phyloP scores from a whole-genome alignment of 92 coral and sea anemone genomes.

The Phenganax subtilis region DNA sequence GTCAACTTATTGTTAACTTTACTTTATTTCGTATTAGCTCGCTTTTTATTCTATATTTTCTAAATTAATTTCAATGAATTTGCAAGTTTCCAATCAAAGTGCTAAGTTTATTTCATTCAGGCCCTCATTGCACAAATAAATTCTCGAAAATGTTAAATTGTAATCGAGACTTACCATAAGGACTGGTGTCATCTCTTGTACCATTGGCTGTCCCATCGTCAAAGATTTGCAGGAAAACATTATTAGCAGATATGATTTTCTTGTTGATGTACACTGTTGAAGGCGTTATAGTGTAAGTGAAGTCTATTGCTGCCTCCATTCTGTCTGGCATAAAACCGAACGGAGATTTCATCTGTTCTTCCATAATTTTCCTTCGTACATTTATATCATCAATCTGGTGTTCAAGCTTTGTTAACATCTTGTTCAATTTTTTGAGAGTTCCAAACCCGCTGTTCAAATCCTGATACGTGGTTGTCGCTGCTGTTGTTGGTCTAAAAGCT shows the following conservation, averaged over 20 bases:
- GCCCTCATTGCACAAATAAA: no score
- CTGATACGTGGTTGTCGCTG: not conserved
- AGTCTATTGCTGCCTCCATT: constrained; percentile 16
- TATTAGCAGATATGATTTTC: constrained; percentile 1
- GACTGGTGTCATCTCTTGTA: constrained; percentile 22
- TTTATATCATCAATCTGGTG: constrained; percentile 19
- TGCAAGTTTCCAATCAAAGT: no score
- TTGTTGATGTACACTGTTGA: constrained; percentile 1
- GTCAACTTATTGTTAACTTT: no score
- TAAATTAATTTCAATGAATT: no score
- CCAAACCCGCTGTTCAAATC: not conserved
- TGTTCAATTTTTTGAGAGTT: not conserved
- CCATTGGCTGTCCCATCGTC: constrained; percentile 38
- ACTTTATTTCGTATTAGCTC: no score
- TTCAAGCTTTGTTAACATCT: constrained; percentile 15
- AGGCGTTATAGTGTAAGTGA: constrained; percentile 5
- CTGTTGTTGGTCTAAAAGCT: constrained; percentile 17
- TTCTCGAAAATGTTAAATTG: not conserved
- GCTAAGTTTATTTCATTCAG: no score
- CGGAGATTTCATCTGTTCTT: constrained; percentile 33
- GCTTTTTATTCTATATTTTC: no score
- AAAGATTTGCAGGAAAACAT: constrained; percentile 27
- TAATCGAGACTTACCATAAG: constrained; percentile 16
- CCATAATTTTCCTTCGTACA: constrained; percentile 30
- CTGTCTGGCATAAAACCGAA: not conserved